phyloP scores from a whole-genome alignment of 2,113 vertebrate genomes.

The Oncorhynchus kisutch region DNA sequence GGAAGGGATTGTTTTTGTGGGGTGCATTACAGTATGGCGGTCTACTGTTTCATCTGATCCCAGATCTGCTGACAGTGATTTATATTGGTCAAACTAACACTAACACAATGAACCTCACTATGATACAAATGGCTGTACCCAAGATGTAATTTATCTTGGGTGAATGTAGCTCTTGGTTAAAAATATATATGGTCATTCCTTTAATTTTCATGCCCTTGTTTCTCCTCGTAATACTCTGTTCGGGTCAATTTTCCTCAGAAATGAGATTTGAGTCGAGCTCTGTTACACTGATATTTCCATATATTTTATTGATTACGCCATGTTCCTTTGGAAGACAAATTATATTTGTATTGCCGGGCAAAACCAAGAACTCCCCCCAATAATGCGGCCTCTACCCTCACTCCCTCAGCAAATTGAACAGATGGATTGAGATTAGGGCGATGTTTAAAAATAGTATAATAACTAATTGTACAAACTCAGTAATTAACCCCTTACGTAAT shows the following conservation, averaged over 20 bases:
- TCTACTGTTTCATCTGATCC: not conserved
- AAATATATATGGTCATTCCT: not conserved
- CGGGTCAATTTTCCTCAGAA: not conserved
- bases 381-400: not conserved
- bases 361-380: not conserved
- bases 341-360: not conserved
- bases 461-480: too few species aligned
- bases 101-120: not conserved
- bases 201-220: not conserved
- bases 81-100: not conserved
- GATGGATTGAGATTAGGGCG: slow-evolving; percentile 28
- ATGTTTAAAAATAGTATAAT: slow-evolving; percentile 14
- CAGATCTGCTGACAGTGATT: not conserved
- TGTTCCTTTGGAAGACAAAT: slow-evolving; percentile 12
- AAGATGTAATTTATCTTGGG: not conserved
- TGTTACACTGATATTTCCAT: not conserved
- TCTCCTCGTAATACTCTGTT: not conserved
- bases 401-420: slow-evolving; percentile 3
- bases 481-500: too few species aligned
- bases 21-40: not conserved
- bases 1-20: not conserved
- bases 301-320: slow-evolving; percentile 21
- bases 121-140: not conserved
- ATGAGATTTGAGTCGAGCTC: not conserved
- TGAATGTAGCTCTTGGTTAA: not conserved